phyloP scores from a whole-genome alignment of 2,113 vertebrate species.

The Petaurus breviceps region DNA sequence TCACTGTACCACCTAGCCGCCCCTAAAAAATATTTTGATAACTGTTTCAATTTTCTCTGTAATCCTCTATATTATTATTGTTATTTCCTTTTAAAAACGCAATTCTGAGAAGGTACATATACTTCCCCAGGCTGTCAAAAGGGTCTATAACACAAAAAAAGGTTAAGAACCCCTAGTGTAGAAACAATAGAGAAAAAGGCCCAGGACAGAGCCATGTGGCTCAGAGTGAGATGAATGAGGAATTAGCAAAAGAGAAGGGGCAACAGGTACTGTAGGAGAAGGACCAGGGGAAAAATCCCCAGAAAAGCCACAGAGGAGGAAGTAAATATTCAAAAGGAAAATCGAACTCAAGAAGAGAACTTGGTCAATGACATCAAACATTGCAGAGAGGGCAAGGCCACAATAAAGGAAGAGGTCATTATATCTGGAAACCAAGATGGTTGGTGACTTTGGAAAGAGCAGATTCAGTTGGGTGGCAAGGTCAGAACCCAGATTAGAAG shows the following conservation, averaged over 20 bases:
- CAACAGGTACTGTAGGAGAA: neutral
- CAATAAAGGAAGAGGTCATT: neutral
- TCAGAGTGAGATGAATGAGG: neutral
- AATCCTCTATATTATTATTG: neutral
- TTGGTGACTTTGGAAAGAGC: neutral
- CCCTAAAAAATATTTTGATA: neutral
- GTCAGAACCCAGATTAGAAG: neutral
- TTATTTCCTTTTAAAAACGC: neutral
- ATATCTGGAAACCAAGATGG: neutral
- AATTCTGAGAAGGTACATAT: neutral
- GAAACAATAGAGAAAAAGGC: neutral
- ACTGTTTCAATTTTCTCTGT: neutral
- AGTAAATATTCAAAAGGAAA: neutral
- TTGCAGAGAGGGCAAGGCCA: neutral
- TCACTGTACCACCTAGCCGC: no score
- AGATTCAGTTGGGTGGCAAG: neutral
- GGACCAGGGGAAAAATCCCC: neutral
- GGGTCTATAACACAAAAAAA: neutral
- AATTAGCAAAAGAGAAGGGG: neutral
- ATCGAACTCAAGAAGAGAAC: neutral
- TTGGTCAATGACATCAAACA: neutral
- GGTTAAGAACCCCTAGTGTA: neutral
- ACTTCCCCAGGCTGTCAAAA: neutral
- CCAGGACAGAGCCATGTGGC: neutral
- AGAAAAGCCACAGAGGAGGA: neutral